phyloP scores from a whole-genome alignment of 1,140 invertebrate species.

The Plutomurus gul region DNA sequence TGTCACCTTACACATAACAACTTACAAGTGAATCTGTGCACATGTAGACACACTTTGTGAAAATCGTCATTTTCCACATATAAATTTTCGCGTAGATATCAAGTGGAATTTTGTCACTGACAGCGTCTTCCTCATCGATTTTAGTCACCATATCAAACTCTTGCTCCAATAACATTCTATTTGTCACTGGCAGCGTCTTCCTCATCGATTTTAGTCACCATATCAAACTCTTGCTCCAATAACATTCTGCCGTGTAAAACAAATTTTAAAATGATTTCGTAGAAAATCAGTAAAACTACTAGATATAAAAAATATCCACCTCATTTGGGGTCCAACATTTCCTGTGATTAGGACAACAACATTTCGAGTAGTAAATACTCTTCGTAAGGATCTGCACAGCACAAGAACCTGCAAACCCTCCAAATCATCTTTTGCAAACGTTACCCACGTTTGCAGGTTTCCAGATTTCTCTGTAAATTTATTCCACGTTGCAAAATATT shows the following conservation, averaged over 20 bases:
- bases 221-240: not conserved
- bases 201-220: not conserved
- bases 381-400: not conserved
- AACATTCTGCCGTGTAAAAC: not conserved
- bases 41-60: slow-evolving; percentile 4
- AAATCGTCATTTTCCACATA: not conserved
- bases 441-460: slow-evolving; percentile 21
- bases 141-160: not conserved
- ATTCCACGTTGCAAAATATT: too few species aligned
- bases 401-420: not conserved
- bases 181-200: not conserved
- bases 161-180: not conserved
- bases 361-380: not conserved
- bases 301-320: not conserved
- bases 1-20: not conserved
- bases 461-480: too few species aligned
- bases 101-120: not conserved
- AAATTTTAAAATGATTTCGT: not conserved
- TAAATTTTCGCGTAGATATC: not conserved
- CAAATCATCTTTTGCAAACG: not conserved
- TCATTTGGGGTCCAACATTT: not conserved
- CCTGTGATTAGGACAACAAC: not conserved
- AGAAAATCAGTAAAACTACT: not conserved
- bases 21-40: not conserved
- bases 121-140: not conserved